Conservation (phyloP, 2,797 vertebrate genomes). For the Masticophis lateralis region DNA sequence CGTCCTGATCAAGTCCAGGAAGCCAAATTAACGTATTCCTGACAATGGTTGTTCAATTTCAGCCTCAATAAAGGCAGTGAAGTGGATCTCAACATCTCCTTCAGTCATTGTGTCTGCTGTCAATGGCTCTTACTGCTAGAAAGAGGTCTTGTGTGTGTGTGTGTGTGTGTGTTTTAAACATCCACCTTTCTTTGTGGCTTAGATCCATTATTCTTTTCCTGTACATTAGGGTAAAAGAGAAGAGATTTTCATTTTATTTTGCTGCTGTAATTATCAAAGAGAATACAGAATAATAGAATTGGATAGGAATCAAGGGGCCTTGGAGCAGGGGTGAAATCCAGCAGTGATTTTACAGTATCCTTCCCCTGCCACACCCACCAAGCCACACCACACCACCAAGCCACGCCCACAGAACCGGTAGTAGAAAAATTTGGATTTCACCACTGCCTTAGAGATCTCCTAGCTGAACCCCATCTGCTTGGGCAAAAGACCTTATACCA, state of each 20-base stretch:
- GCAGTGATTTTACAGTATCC: too few relatives aligned
- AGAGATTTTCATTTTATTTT: neutral
- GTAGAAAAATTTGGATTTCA: too few relatives aligned
- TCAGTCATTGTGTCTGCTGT: neutral
- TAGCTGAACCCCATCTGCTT: too few relatives aligned
- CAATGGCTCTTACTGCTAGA: neutral
- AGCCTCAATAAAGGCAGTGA: neutral
- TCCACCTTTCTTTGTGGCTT: neutral
- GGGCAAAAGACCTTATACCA: too few relatives aligned
- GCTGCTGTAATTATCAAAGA: neutral
- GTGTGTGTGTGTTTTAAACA: neutral
- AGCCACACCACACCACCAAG: too few relatives aligned
- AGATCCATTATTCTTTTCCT: neutral
- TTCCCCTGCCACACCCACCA: too few relatives aligned
- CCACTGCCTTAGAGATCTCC: too few relatives aligned
- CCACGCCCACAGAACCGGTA: too few relatives aligned
- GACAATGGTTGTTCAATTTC: neutral
- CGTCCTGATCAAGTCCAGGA: neutral
- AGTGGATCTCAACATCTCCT: neutral
- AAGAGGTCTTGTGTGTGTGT: neutral
- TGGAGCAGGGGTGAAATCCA: too few relatives aligned
- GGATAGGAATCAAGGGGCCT: too few relatives aligned
- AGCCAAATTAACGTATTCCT: neutral
- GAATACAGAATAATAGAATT: too few relatives aligned
- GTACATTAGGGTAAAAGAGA: neutral